A percentile compares a stretch with the other conserved stretches of the same genome.
Evolutionary conservation across 2,888 invertebrate species (phyloP).

Genomic region (Boloria euphrosyne): DNA sequence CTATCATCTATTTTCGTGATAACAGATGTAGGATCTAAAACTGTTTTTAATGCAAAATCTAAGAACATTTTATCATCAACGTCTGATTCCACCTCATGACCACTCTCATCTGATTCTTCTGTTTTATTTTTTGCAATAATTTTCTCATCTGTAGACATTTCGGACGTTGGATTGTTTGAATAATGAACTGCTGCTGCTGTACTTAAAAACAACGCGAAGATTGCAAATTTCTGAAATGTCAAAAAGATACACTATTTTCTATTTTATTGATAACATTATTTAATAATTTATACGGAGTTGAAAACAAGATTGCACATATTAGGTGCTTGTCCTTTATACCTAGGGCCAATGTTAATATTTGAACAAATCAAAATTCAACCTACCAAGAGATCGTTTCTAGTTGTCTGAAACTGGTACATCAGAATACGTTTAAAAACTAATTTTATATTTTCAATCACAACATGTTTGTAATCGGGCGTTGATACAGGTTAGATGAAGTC

Average conservation of each 20-base stretch:
- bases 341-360: too few species aligned
- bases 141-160: conserved; percentile 71
- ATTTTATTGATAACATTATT: too few species aligned
- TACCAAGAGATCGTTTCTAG: too few species aligned
- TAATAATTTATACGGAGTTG: too few species aligned
- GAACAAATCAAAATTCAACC: too few species aligned
- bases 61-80: conserved; percentile 69
- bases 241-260: conserved; percentile 33
- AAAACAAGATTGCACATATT: too few species aligned
- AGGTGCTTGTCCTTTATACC: too few species aligned
- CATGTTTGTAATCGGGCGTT: too few species aligned
- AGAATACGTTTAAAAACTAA: too few species aligned
- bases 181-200: conserved; percentile 58
- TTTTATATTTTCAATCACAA: too few species aligned
- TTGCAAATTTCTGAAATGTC: conserved; percentile 56
- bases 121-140: conserved; percentile 55
- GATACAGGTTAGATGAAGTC: too few species aligned
- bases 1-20: conserved; percentile 56
- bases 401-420: too few species aligned
- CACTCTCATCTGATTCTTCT: conserved; percentile 69
- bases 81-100: conserved; percentile 68
- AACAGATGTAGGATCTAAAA: conserved; percentile 63
- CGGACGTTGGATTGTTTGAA: conserved; percentile 65
- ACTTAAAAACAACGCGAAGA: conserved; percentile 48
- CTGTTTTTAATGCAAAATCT: conserved; percentile 69